Conservation (phyloP, 2,888 invertebrate species). For the Melitaea athalia region DNA sequence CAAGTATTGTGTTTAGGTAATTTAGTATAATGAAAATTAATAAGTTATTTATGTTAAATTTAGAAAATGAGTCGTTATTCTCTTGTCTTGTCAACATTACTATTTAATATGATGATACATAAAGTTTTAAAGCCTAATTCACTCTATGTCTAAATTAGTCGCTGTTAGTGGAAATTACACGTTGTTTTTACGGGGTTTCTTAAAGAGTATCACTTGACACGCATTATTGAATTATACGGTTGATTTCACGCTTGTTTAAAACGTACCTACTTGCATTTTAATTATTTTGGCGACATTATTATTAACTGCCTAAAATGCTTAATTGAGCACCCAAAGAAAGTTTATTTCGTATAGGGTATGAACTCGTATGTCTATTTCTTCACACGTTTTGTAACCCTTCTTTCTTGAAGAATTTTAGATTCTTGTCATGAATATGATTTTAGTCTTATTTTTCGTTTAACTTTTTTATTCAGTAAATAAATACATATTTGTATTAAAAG, state of each 20-base stretch:
- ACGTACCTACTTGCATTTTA: neutral
- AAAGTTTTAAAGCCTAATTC: neutral
- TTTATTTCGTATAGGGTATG: too few relatives aligned
- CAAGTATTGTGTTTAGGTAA: too few relatives aligned
- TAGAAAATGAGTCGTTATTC: neutral
- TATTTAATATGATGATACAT: constrained; percentile 3
- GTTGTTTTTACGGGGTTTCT: constrained; percentile 34
- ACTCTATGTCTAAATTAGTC: neutral
- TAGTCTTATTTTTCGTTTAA: too few relatives aligned
- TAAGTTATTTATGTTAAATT: neutral
- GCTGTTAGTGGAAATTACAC: constrained; percentile 8
- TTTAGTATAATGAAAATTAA: too few relatives aligned
- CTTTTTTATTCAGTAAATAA: too few relatives aligned
- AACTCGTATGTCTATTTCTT: too few relatives aligned
- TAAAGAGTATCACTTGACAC: constrained; percentile 37
- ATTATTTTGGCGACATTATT: neutral
- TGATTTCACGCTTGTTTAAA: constrained; percentile 5
- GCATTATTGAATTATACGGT: constrained; percentile 32
- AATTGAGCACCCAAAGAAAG: too few relatives aligned
- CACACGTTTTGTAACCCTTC: too few relatives aligned
- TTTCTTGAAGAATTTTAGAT: too few relatives aligned
- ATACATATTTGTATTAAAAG: too few relatives aligned
- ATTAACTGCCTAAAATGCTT: neutral
- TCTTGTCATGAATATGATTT: too few relatives aligned
- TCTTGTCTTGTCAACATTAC: neutral